Evolutionary conservation across 2,113 vertebrate genomes (phyloP).

Genomic region (Oriolus oriolus): DNA sequence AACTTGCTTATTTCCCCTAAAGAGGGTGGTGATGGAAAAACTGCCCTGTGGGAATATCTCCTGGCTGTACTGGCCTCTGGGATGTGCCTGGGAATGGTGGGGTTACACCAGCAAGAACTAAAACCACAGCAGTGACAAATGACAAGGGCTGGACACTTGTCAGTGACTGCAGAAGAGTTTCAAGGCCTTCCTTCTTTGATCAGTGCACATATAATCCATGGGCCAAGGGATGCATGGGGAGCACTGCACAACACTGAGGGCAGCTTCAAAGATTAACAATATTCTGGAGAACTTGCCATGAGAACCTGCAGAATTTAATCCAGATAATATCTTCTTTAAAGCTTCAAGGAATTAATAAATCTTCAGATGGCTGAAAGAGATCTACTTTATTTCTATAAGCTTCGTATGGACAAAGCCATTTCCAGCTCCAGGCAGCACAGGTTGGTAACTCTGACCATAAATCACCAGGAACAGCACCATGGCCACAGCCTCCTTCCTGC

Average conservation of each 20-base stretch:
- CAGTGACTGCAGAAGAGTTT: background rate
- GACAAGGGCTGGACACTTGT: background rate
- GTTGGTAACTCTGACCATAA: background rate
- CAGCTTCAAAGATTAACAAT: background rate
- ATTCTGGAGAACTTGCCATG: rapidly evolving
- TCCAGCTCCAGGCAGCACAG: background rate
- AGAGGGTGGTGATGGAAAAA: background rate
- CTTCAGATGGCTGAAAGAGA: background rate
- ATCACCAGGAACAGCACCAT: rapidly evolving
- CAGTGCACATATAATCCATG: background rate
- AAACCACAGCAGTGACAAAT: background rate
- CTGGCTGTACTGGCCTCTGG: background rate
- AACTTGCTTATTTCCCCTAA: background rate
- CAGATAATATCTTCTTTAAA: background rate
- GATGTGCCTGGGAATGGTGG: background rate
- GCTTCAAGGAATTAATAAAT: background rate
- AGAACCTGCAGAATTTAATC: background rate
- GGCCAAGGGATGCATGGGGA: background rate
- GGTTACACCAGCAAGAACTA: background rate
- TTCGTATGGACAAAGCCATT: background rate
- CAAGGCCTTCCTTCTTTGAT: background rate
- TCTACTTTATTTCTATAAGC: background rate
- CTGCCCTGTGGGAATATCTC: background rate
- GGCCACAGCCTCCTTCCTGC: background rate
- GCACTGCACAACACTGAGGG: background rate